Evolutionary conservation across 2,113 vertebrate genomes (phyloP), one percentile per base, ranked within the genome.

Genomic region (Motacilla tschutschensis): DNA sequence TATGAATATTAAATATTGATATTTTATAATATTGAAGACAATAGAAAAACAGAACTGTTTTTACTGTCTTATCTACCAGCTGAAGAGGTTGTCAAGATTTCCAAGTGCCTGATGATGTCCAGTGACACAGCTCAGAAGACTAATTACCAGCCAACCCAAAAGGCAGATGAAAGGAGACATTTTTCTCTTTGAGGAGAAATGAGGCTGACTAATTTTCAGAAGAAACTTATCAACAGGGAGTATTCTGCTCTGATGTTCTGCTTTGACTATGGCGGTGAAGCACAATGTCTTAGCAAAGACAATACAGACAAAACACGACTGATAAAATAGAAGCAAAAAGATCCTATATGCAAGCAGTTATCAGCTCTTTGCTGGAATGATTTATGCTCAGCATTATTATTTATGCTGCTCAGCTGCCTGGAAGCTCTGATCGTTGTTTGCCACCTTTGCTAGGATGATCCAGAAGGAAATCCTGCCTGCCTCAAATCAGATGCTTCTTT

Each of bases 161-260:
- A 33, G n/a, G 46, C 17, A 87, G 69, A 77, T 67, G 29, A 76
- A 85, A 72, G 46, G 5, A 70, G 35, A 78, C 3, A 44, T 51
- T 93, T 46, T 89, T 72, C 29, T 57, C 33, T 83, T 78, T 58
- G 38, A 92, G 77, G 21, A 83, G 58, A 85, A 89, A 85, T n/a
- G 4, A 89, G 20, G 24, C 12, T 50, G 48, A 44, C 75, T 71
- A 64, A 89, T 89, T 67, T 92, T 38, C 14, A 71, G 62, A 60
- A 58, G 6, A 75, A 83, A 74, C 83, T 63, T 72, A 36, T 60
- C 55, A 84, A 29, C 33, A 74, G 24, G 43, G 2, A 62, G 3
- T 41, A 28, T 59, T 64, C 65, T 75, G 28, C 54, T 85, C 31
- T 76, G 79, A 81, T 57, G 7, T 60, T 91, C 62, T 75, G 11